Conservation (phyloP, 2,797 vertebrate species). For the Astyanax mexicanus region DNA sequence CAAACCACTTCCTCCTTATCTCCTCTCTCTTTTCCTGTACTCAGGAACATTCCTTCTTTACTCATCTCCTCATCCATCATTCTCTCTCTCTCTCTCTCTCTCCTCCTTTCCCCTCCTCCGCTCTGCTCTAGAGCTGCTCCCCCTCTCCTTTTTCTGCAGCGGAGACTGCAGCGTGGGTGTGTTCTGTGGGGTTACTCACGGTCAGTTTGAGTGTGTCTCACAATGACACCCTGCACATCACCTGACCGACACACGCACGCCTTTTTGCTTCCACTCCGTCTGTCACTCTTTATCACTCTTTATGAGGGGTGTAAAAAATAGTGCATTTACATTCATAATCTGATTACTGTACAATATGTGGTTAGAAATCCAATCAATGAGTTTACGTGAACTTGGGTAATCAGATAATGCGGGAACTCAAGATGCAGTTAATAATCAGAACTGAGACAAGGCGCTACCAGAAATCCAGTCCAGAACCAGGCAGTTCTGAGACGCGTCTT, state of each 20-base stretch:
- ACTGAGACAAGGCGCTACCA: too few species aligned
- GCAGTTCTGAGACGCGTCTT: too few species aligned
- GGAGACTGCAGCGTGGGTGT: conserved; percentile 26
- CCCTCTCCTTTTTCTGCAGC: not conserved
- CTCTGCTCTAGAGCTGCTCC: not conserved
- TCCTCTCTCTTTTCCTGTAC: not conserved
- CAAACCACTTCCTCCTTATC: not conserved
- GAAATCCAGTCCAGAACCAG: too few species aligned
- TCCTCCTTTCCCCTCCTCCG: not conserved
- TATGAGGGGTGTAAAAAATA: not conserved
- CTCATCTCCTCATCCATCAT: not conserved
- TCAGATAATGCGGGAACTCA: too few species aligned
- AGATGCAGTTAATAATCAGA: too few species aligned
- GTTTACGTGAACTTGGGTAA: too few species aligned
- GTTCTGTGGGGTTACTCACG: conserved; percentile 23
- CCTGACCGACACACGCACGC: not conserved
- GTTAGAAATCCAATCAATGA: too few species aligned
- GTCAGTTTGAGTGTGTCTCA: not conserved
- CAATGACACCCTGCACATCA: not conserved
- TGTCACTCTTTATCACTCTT: not conserved
- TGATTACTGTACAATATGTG: too few species aligned
- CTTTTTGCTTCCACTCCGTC: not conserved
- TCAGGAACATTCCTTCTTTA: conserved; percentile 4
- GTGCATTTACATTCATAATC: too few species aligned
- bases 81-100: too few species aligned